Percentiles rank a stretch among this genome's conserved stretches.
phyloP scores from a whole-genome alignment of 2,797 vertebrate species.

The Muraenolepis orangiensis region DNA sequence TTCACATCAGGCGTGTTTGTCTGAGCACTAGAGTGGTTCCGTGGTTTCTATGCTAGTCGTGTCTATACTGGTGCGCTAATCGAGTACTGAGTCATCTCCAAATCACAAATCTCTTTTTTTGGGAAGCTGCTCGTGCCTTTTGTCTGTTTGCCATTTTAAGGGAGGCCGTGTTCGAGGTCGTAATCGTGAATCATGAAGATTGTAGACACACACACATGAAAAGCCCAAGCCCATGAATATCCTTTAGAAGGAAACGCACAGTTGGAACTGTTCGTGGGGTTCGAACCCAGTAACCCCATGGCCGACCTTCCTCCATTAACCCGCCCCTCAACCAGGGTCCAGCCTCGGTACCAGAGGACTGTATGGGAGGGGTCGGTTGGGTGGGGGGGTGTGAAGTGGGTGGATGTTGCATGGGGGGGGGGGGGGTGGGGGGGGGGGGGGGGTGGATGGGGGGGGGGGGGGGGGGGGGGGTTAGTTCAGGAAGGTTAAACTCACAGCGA shows the following conservation, averaged over 20 bases:
- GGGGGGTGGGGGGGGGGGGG: background rate
- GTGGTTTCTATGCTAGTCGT: background rate
- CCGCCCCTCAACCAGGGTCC: background rate
- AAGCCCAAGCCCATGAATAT: background rate
- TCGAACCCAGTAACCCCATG: background rate
- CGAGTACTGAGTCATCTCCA: background rate
- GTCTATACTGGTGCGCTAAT: background rate
- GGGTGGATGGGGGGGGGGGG: conserved; percentile 1
- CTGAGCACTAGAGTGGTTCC: background rate
- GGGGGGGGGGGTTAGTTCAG: background rate
- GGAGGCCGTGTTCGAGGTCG: background rate
- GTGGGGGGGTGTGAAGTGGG: background rate
- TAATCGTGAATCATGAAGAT: background rate
- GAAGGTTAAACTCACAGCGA: conserved; percentile 49
- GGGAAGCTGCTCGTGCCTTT: background rate
- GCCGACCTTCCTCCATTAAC: background rate
- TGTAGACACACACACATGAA: background rate
- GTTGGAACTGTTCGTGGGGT: background rate
- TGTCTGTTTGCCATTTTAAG: background rate
- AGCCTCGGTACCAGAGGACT: background rate
- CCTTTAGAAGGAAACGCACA: background rate
- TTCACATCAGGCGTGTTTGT: background rate
- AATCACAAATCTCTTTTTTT: background rate
- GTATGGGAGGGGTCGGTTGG: background rate
- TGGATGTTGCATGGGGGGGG: conserved; percentile 25